A percentile compares a stretch with the other conserved stretches of the same genome.
phyloP scores from a whole-genome alignment of 2,113 vertebrate genomes.

The Pontoporia blainvillei region DNA sequence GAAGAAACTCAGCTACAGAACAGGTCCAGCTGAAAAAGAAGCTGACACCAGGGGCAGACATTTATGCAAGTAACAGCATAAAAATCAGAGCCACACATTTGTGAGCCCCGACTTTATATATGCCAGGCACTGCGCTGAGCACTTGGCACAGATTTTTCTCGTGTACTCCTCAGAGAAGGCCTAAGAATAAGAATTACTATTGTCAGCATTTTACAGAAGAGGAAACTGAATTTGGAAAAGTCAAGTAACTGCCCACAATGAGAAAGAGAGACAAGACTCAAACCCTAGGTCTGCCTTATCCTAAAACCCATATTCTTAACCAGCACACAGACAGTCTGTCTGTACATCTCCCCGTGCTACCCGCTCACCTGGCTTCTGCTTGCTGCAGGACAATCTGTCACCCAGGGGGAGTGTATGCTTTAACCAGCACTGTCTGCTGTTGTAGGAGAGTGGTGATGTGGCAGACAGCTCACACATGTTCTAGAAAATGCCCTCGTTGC shows the following conservation, averaged over 20 bases:
- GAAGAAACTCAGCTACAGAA: background rate
- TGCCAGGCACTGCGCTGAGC: background rate
- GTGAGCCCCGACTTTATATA: background rate
- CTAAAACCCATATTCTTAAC: background rate
- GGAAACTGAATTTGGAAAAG: background rate
- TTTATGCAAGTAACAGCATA: background rate
- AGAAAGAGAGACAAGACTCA: background rate
- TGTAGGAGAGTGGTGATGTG: accelerated
- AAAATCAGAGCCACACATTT: background rate
- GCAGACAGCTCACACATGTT: background rate
- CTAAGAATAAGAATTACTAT: background rate
- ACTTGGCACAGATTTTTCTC: background rate
- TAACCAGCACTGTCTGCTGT: background rate
- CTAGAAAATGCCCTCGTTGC: background rate
- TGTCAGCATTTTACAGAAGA: background rate
- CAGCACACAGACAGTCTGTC: background rate
- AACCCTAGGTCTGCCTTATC: background rate
- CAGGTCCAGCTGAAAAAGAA: background rate
- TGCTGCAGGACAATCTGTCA: background rate
- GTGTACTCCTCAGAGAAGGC: background rate
- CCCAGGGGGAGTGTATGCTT: accelerated
- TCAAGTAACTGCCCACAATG: background rate
- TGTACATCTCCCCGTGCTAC: background rate
- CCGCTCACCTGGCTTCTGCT: background rate
- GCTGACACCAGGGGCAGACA: background rate